Base-by-base conservation (phyloP, 1,140 invertebrate species). In the Drosophila kohkoa region DNA sequence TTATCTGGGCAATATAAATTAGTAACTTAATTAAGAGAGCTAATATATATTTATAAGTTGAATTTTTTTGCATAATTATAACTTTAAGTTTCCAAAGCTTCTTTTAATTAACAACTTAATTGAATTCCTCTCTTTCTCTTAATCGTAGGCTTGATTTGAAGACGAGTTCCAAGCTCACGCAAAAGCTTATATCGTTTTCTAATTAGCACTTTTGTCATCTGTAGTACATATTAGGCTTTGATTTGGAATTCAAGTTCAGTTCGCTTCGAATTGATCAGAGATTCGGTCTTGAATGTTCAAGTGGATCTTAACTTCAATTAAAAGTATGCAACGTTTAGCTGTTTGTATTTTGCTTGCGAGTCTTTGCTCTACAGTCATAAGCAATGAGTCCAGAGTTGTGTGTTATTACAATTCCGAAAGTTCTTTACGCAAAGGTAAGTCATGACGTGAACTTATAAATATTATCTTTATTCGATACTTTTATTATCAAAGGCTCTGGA, bases 61-160 rank as follows among this genome's bases (percentile, higher is more conserved):
- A 25, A 25, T 25, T 0, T 25, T 25, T 25, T 25, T 25, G 3
- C 20, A 25, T 25, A 25, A 25, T 25, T 25, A 25, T 25, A 4
- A 25, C 3, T 25, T 25, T 25, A 25, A 25, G 20, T 25, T 25
- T 25, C 20, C 20, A 25, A 25, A 32, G 32, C 32, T 32, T 38
- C 57, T 54, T 45, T 41, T 76, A 48, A 41, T 59, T 45, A 65
- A 82, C 59, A 71, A 30, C 48, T 57, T 52, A 13, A 68, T 49
- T 62, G 46, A 15, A 25, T 35, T 55, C 62, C 71, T 69, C 41
- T 15, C 6, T 0, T 15, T 28, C 35, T 38, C 10, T 7, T 32
- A 32, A 32, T 32, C 1, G 11, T 10, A 38, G 35, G 11, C 11
- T 11, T 5, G 41, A 43, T 3, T 5, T 13, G 5, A 1, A 13